Base-by-base conservation (phyloP, 2,888 invertebrate genomes). In the Nomada fucata region DNA sequence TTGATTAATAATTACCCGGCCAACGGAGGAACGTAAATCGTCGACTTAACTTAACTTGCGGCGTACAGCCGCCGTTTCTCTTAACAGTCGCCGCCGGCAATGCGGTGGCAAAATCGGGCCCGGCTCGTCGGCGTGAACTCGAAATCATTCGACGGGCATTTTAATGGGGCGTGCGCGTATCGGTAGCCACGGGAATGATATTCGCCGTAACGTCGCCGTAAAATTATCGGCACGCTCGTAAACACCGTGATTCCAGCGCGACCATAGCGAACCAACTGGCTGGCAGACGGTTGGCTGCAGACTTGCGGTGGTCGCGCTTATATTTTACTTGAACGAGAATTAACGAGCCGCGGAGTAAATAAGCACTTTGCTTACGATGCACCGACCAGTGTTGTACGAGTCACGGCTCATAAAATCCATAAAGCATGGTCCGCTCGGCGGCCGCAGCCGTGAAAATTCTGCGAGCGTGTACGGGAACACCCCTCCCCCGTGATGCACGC, bases 261-360 rank as follows among this genome's bases (percentile, higher is more conserved):
- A 44, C 69, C 69, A 26, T 50, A 50, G 47, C 36, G 61, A 67
- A 44, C 55, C 53, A 10, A 29, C n/a, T 7, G 36, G 26, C 23
- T 20, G 63, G 47, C 50, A 50, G 70, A 78, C 64, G 50, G 65
- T n/a, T 47, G 47, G 18, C 20, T 47, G 63, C 47, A 55, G 83
- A 79, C 63, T 71, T 53, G 52, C 64, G 53, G 68, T 63, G 76
- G 42, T 36, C 59, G 63, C 44, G 76, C 50, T 52, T 61, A 52
- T 76, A 77, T 70, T 83, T 88, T 88, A 83, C 83, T 78, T 69
- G 71, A 76, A 76, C 76, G 70, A 74, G 76, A 82, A 87, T 88
- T 87, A 87, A 87, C 83, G 88, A 86, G 81, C 79, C 87, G 79
- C 79, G 85, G 65, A 71, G 85, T 81, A 89, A 88, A 88, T 87